Base-by-base conservation (phyloP, 2,888 invertebrate species). In the Troides helena region DNA sequence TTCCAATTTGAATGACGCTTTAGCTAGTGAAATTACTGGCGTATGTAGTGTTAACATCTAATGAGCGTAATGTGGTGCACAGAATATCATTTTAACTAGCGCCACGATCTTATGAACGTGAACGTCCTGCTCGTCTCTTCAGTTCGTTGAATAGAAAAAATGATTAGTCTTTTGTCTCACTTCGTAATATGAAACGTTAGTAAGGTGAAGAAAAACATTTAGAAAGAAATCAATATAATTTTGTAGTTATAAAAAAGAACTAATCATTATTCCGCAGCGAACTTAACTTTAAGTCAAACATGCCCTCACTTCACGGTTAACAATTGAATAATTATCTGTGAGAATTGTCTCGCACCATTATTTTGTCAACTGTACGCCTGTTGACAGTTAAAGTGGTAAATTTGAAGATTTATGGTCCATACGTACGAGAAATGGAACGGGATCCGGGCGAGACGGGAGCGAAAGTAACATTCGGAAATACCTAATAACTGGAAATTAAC, bases 311-410 rank as follows among this genome's bases (percentile, higher is more conserved):
- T 81, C 79, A 79, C 74, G 78, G 74, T 60, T 74, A 68, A 82
- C 80, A 81, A 83, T 82, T 80, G 79, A 73, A 80, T 81, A 81
- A 81, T 85, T 86, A 80, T 83, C 80, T 78, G 74, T 75, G 73
- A 72, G 76, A 78, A 83, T 86, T 87, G 87, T 88, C 80, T 84
- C 76, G 75, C 75, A 78, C 79, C 83, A 86, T 87, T 88, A 87
- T 86, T 86, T 84, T 84, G 85, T 84, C 84, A 87, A 85, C 84
- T 81, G 74, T 76, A 75, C 74, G 79, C 75, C 82, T 77, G 80
- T 76, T 76, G 80, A 86, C 87, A 81, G 85, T 84, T 84, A 84
- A 78, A 83, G 81, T 85, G 81, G 83, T 83, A 81, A 84, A 86
- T 82, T 83, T 77, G 75, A 78, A 85, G 85, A 88, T 89, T 88